These are phyloP conservation scores for Danaus melanippus DNA, from an alignment of 1,140 invertebrate genomes.

Conservation along the genomic window DNA sequence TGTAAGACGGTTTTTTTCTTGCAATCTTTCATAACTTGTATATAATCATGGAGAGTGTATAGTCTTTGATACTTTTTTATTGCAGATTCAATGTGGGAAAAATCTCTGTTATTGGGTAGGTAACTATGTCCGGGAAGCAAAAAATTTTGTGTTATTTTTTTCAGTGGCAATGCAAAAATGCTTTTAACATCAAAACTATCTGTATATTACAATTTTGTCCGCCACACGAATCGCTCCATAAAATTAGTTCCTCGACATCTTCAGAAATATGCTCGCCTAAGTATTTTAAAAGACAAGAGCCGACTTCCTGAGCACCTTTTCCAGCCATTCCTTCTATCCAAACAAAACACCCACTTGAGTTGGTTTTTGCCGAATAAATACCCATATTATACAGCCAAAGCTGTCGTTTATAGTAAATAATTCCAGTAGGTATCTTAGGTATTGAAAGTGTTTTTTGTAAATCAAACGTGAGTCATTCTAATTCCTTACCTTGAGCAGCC, in stretches of 20 bases:
- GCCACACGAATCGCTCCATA: conserved; percentile 45
- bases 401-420: conserved; percentile 42
- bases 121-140: conserved; percentile 38
- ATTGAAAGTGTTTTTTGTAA: conserved; percentile 42
- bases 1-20: conserved; percentile 15
- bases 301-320: conserved; percentile 38
- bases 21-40: conserved; percentile 31
- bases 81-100: conserved; percentile 34
- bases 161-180: conserved; percentile 20
- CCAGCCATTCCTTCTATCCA: conserved; percentile 39
- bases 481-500: not conserved
- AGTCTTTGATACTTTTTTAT: conserved; percentile 39
- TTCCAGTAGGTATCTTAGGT: conserved; percentile 35
- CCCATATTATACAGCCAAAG: conserved; percentile 34
- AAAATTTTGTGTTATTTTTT: conserved; percentile 32
- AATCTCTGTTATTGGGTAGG: conserved; percentile 45
- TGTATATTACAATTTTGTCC: conserved; percentile 49
- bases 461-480: conserved; percentile 33
- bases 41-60: conserved; percentile 38
- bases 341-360: conserved; percentile 30
- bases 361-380: conserved; percentile 29
- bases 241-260: conserved; percentile 28
- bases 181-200: conserved; percentile 34
- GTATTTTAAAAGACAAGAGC: conserved; percentile 35
- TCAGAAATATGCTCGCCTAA: conserved; percentile 20